A percentile compares a stretch with the other conserved stretches of the same genome.
Conservation (phyloP, 2,113 vertebrate species). For the Daubentonia madagascariensis region DNA sequence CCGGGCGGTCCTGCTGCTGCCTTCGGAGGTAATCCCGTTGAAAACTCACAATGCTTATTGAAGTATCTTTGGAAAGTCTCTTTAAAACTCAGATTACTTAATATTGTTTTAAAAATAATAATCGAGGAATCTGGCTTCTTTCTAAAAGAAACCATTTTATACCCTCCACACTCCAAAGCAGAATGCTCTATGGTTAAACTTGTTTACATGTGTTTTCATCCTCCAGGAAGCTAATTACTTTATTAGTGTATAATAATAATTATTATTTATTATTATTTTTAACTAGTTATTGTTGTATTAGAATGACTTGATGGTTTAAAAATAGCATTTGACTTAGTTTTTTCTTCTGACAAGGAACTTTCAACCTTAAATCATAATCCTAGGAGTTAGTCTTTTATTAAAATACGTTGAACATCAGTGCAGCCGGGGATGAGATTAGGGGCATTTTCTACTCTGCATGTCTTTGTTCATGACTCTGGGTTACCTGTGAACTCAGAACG, state of each 20-base stretch:
- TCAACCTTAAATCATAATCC: background rate
- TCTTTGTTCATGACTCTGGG: background rate
- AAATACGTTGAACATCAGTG: background rate
- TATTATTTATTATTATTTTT: background rate
- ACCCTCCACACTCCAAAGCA: too few relatives aligned
- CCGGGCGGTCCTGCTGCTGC: background rate
- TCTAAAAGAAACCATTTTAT: background rate
- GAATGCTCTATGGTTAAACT: too few relatives aligned
- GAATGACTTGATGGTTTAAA: background rate
- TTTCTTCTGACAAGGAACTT: background rate
- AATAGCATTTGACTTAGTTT: background rate
- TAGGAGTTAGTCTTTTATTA: background rate
- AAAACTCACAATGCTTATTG: background rate
- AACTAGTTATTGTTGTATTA: background rate
- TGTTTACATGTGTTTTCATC: too few relatives aligned
- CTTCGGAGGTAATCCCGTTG: rapidly evolving
- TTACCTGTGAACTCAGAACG: background rate
- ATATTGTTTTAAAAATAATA: background rate
- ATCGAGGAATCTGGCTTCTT: background rate
- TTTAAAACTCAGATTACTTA: background rate
- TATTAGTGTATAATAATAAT: background rate
- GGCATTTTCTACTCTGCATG: background rate
- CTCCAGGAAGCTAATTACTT: background rate
- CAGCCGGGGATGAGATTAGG: background rate
- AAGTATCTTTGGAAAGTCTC: background rate